Conservation (phyloP, 2,797 vertebrate genomes). For the Chaetodon trifasciatus region DNA sequence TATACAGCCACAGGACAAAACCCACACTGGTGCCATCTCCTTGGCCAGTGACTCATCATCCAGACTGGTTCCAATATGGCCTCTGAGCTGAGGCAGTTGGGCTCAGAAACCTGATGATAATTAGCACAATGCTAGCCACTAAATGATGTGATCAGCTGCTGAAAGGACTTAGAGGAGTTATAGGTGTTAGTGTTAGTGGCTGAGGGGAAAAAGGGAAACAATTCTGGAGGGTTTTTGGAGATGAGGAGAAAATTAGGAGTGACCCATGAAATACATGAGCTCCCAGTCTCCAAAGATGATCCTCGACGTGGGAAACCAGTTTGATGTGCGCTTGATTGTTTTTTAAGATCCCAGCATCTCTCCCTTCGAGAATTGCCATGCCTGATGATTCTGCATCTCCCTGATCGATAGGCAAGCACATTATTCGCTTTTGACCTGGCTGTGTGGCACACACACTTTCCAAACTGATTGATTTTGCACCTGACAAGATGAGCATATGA, state of each 20-base stretch:
- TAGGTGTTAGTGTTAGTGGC: conserved; percentile 3
- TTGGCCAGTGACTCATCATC: conserved; percentile 61
- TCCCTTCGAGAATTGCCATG: conserved; percentile 37
- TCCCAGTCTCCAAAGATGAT: conserved; percentile 31
- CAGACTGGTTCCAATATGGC: conserved; percentile 50
- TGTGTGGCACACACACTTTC: conserved; percentile 34
- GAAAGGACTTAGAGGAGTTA: conserved; percentile 22
- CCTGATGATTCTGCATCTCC: conserved; percentile 32
- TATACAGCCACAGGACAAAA: conserved; percentile 52
- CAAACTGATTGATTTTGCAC: conserved; percentile 60
- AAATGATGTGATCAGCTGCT: conserved; percentile 52
- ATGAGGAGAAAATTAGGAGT: conserved; percentile 19
- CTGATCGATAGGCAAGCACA: conserved; percentile 50
- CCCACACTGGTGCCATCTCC: conserved; percentile 38
- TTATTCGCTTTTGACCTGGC: conserved; percentile 51
- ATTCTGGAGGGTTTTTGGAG: conserved; percentile 9
- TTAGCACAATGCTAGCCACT: conserved; percentile 32
- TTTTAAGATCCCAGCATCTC: conserved; percentile 43
- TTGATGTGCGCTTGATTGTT: conserved; percentile 54
- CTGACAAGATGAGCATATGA: conserved; percentile 53
- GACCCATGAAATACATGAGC: conserved; percentile 41
- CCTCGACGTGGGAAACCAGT: conserved; percentile 24
- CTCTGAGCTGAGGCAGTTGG: conserved; percentile 55
- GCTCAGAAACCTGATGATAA: conserved; percentile 55
- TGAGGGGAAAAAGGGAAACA: neutral